Evolutionary conservation across 1,140 invertebrate genomes (phyloP).

Genomic region (Gonatopus flavifemur): DNA sequence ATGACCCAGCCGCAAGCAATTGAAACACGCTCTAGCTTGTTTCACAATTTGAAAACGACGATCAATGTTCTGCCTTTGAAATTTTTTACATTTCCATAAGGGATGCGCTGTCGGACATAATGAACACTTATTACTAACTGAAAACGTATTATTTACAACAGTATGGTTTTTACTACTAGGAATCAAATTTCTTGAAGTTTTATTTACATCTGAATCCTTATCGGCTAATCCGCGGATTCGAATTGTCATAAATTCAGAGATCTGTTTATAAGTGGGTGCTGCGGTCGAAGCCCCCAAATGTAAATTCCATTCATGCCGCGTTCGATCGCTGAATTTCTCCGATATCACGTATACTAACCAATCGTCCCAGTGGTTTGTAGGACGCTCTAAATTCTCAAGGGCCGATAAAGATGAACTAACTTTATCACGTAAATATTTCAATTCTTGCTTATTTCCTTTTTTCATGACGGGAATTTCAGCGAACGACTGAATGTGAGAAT

Average conservation of each 20-base stretch:
- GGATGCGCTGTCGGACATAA: background rate
- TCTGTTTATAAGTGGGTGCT: background rate
- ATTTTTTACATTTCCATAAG: background rate
- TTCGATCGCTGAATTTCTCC: background rate
- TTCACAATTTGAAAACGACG: background rate
- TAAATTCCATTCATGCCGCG: conserved; percentile 4
- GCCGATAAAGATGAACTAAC: background rate
- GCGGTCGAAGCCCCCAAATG: background rate
- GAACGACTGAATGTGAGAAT: background rate
- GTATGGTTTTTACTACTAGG: background rate
- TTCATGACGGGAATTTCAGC: background rate
- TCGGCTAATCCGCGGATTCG: background rate
- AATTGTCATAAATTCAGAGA: background rate
- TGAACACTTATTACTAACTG: background rate
- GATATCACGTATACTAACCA: background rate
- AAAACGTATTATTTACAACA: background rate
- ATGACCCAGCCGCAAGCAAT: background rate
- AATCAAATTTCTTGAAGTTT: no score
- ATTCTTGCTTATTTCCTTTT: background rate
- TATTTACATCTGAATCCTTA: background rate
- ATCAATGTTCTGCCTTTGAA: background rate
- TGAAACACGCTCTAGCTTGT: background rate
- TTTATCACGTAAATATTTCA: background rate
- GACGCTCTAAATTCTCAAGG: no score
- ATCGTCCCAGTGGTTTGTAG: no score